These are phyloP conservation scores for Bergia sp. DNA, from an alignment of 92 coral and sea anemone genomes.

Conservation along the genomic window DNA sequence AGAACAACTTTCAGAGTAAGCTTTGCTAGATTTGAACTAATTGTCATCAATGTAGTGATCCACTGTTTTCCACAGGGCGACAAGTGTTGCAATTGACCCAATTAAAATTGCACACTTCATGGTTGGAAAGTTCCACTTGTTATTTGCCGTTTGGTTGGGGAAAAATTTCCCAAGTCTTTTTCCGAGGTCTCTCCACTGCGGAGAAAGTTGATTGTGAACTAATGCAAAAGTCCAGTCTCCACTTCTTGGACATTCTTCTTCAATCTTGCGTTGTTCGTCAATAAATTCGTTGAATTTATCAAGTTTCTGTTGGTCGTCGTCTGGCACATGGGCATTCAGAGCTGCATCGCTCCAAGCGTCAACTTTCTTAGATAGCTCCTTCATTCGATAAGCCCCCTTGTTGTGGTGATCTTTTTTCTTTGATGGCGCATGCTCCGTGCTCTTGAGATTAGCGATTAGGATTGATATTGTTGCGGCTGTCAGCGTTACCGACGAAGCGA, in stretches of 20 bases:
- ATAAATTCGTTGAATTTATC: not conserved
- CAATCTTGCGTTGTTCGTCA: not conserved
- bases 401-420: not conserved
- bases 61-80: constrained; percentile 4
- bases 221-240: constrained; percentile 16
- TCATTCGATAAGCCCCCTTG: not conserved
- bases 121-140: not conserved
- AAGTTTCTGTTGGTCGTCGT: not conserved
- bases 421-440: constrained; percentile 7
- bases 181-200: not conserved
- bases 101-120: not conserved
- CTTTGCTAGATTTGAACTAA: no score
- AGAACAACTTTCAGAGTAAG: no score
- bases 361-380: not conserved
- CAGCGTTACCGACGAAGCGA: not conserved
- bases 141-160: not conserved
- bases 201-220: constrained; percentile 16
- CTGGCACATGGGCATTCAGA: not conserved
- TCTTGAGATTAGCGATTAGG: not conserved
- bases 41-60: not conserved
- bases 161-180: not conserved
- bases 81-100: not conserved
- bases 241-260: not conserved
- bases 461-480: not conserved
- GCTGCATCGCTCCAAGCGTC: not conserved